phyloP scores from a whole-genome alignment of 2,888 invertebrate species.

The Adelphocoris suturalis region DNA sequence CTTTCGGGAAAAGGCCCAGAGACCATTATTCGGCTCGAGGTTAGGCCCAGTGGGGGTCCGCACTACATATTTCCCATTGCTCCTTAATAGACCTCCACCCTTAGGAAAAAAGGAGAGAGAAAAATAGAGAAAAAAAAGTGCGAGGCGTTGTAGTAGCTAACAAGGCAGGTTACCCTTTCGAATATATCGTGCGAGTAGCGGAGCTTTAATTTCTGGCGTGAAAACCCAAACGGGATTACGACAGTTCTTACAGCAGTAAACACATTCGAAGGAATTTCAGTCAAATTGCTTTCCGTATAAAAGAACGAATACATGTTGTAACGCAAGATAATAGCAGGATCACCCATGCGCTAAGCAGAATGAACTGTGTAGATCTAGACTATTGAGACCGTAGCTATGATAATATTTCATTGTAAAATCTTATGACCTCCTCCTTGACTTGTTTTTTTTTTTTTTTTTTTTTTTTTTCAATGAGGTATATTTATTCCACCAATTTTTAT shows the following conservation, averaged over 20 bases:
- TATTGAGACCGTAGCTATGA: too few relatives aligned
- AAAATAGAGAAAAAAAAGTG: background rate
- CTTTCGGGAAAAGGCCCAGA: slow-evolving; percentile 48
- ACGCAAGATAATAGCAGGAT: too few relatives aligned
- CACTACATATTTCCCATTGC: slow-evolving; percentile 65
- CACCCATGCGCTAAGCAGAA: too few relatives aligned
- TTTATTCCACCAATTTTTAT: too few relatives aligned
- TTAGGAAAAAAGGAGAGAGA: background rate
- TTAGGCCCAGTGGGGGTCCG: slow-evolving; percentile 41
- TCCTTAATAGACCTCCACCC: slow-evolving; percentile 58
- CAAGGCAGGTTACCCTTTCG: slow-evolving; percentile 12
- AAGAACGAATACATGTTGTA: too few relatives aligned
- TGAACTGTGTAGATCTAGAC: too few relatives aligned
- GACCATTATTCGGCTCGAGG: slow-evolving; percentile 48
- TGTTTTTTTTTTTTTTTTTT: too few relatives aligned
- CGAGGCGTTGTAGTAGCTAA: slow-evolving; percentile 33
- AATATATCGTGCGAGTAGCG: background rate
- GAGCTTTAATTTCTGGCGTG: slow-evolving; percentile 25
- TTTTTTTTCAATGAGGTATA: too few relatives aligned
- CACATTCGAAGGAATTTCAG: background rate
- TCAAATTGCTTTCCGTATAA: background rate
- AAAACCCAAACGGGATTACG: slow-evolving; percentile 23
- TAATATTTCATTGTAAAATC: too few relatives aligned
- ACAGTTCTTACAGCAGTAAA: background rate
- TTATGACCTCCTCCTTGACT: too few relatives aligned